Conservation (phyloP, 2,113 vertebrate genomes). For the Empidonax traillii region DNA sequence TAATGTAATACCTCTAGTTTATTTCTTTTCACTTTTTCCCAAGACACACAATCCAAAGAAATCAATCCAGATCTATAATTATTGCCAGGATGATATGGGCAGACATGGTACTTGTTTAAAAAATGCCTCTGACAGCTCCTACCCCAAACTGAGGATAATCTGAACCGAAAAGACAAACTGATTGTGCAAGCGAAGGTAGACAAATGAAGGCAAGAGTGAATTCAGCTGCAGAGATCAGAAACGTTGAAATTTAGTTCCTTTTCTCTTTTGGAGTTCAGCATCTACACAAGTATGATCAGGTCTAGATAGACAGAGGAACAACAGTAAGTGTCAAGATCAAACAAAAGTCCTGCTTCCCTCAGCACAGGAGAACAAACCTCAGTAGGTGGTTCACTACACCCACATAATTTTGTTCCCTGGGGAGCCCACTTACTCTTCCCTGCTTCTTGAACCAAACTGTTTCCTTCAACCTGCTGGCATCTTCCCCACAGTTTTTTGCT, state of each 20-base stretch:
- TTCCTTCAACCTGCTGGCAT: not conserved
- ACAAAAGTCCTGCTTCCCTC: not conserved
- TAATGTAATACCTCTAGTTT: slow-evolving; percentile 31
- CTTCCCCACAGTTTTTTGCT: not conserved
- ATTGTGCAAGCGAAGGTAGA: not conserved
- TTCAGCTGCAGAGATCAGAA: not conserved
- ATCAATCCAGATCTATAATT: not conserved
- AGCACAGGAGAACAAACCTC: not conserved
- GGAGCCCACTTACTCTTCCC: not conserved
- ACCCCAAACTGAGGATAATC: not conserved
- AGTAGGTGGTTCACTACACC: not conserved
- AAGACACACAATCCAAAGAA: not conserved
- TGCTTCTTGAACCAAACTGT: not conserved
- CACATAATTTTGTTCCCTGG: not conserved
- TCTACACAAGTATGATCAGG: not conserved
- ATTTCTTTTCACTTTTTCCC: slow-evolving; percentile 27
- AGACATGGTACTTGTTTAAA: not conserved
- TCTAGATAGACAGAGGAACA: not conserved
- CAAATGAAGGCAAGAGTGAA: not conserved
- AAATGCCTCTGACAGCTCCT: not conserved
- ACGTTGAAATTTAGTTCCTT: not conserved
- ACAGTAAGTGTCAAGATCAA: not conserved
- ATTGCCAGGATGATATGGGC: not conserved
- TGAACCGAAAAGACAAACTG: not conserved
- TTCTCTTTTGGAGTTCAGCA: not conserved